Evolutionary conservation across 2,888 invertebrate genomes (phyloP).

Genomic region (Schizotus pectinicornis): DNA sequence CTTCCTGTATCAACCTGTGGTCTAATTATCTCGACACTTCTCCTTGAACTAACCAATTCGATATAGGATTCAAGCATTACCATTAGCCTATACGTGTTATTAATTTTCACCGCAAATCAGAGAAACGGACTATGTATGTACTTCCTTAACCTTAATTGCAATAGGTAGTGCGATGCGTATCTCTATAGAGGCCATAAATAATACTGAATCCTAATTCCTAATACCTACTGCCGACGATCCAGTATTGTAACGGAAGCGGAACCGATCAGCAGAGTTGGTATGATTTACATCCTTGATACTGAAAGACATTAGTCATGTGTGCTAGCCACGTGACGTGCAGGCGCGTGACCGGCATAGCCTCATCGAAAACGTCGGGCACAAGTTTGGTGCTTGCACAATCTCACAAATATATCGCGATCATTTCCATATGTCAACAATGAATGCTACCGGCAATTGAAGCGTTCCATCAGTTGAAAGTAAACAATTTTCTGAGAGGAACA

Average conservation of each 20-base stretch:
- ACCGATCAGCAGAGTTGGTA: conserved; percentile 34
- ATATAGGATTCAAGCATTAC: conserved; percentile 19
- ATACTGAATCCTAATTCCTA: conserved; percentile 19
- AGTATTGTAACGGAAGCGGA: conserved; percentile 31
- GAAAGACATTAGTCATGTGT: conserved; percentile 42
- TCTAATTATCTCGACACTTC: too few species aligned
- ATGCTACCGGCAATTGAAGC: neutral
- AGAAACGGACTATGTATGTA: conserved; percentile 15
- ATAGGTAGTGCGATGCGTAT: conserved; percentile 18
- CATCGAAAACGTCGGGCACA: neutral
- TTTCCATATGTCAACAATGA: conserved; percentile 21
- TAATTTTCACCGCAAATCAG: conserved; percentile 18
- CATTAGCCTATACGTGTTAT: conserved; percentile 21
- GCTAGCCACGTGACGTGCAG: conserved; percentile 37
- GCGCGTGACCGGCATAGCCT: conserved; percentile 37
- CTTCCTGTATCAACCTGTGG: too few species aligned
- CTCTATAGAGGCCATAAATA: conserved; percentile 17
- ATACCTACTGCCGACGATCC: conserved; percentile 24
- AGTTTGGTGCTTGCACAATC: neutral
- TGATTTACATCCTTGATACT: conserved; percentile 42
- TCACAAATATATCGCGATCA: conserved; percentile 14
- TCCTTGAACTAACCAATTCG: conserved; percentile 1
- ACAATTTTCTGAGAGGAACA: too few species aligned
- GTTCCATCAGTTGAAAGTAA: too few species aligned
- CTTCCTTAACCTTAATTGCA: conserved; percentile 24